Conservation (phyloP, 1,140 invertebrate genomes). For the Cylas formicarius region DNA sequence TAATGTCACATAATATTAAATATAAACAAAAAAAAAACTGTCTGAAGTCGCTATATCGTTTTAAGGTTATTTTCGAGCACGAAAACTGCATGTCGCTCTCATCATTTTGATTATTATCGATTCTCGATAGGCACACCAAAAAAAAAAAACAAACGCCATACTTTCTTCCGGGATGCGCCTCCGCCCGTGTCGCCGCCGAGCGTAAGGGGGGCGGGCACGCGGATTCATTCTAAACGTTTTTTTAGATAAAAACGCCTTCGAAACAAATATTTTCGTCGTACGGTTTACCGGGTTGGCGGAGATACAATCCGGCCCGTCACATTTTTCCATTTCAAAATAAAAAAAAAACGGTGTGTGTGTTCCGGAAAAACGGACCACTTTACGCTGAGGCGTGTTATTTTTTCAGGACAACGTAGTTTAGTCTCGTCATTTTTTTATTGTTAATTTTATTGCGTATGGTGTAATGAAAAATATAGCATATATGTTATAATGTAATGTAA, state of each 20-base stretch:
- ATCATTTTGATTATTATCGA: slow-evolving; percentile 8
- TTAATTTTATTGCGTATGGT: slow-evolving; percentile 34
- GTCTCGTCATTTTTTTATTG: slow-evolving; percentile 34
- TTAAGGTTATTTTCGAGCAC: slow-evolving; percentile 10
- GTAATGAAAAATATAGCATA: slow-evolving; percentile 35
- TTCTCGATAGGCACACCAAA: slow-evolving; percentile 5
- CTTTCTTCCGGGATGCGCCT: slow-evolving; percentile 1
- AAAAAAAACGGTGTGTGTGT: too few relatives aligned
- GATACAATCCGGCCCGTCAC: too few relatives aligned
- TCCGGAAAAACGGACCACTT: too few relatives aligned
- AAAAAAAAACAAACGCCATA: background rate
- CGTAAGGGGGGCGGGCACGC: slow-evolving; percentile 23
- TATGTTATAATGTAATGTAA: slow-evolving; percentile 36
- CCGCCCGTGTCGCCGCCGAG: background rate
- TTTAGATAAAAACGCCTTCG: slow-evolving; percentile 6
- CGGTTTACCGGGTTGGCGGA: slow-evolving; percentile 6
- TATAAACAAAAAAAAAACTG: slow-evolving; percentile 20
- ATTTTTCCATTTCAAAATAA: too few relatives aligned
- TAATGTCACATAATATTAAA: slow-evolving; percentile 27
- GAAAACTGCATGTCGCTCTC: slow-evolving; percentile 5
- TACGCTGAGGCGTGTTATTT: background rate
- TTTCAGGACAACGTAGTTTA: slow-evolving; percentile 30
- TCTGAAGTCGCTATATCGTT: slow-evolving; percentile 13
- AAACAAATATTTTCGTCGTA: slow-evolving; percentile 7
- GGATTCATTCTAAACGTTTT: slow-evolving; percentile 18